phyloP scores from a whole-genome alignment of 2,113 vertebrate genomes.

The Holacanthus passer region DNA sequence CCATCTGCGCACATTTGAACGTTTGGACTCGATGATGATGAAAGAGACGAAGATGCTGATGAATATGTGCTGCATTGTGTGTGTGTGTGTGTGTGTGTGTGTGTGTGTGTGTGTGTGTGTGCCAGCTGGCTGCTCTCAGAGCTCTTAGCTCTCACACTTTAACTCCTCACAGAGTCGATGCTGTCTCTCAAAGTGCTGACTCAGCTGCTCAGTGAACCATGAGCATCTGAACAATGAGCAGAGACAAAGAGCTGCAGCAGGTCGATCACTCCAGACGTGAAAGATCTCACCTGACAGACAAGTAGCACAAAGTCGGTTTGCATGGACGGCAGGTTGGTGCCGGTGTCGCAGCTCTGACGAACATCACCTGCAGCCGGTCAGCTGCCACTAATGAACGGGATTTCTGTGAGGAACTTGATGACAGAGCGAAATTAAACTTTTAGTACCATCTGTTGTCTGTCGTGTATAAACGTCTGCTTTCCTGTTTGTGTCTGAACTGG shows the following conservation, averaged over 20 bases:
- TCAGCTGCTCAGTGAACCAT: neutral
- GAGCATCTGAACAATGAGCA: neutral
- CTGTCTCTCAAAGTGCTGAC: slow-evolving; percentile 17
- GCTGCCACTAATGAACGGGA: too few species aligned
- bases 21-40: neutral
- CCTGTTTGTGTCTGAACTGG: too few species aligned
- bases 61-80: slow-evolving; percentile 17
- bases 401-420: too few species aligned
- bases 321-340: too few species aligned
- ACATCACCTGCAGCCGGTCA: too few species aligned
- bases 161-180: neutral
- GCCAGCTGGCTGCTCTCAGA: slow-evolving; percentile 29
- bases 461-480: too few species aligned
- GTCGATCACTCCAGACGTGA: too few species aligned
- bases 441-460: too few species aligned
- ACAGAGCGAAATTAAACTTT: too few species aligned
- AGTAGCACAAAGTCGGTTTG: neutral
- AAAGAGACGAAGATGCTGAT: neutral
- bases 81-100: slow-evolving; percentile 3
- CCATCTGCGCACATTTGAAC: slow-evolving; percentile 18
- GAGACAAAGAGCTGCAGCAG: slow-evolving; percentile 2
- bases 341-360: too few species aligned
- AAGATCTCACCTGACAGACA: neutral
- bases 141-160: neutral
- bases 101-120: slow-evolving; percentile 1